These are phyloP conservation scores for Sinocyclocheilus maitianheensis DNA, from an alignment of 2,113 vertebrate species.

Conservation along the genomic window DNA sequence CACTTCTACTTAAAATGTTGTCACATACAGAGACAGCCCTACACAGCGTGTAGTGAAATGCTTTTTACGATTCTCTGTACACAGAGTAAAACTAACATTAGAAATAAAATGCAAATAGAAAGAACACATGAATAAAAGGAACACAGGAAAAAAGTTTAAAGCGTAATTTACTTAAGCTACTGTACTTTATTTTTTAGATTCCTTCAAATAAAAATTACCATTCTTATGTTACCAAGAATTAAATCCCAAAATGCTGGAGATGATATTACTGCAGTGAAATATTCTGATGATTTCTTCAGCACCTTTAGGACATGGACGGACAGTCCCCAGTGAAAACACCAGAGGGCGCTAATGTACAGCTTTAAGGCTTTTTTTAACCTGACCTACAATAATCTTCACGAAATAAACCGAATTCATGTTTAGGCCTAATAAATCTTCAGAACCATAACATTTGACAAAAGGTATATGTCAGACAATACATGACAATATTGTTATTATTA, in stretches of 20 bases:
- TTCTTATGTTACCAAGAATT: too few species aligned
- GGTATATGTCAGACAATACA: background rate
- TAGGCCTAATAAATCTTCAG: background rate
- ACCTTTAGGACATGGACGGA: background rate
- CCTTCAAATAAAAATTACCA: too few species aligned
- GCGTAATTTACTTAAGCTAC: too few species aligned
- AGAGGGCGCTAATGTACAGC: conserved; percentile 22
- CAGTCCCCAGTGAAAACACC: conserved; percentile 51
- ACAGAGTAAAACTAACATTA: background rate
- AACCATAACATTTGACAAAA: background rate
- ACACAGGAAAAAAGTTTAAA: too few species aligned
- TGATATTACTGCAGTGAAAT: too few species aligned
- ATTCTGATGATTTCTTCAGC: too few species aligned
- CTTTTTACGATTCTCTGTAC: too few species aligned
- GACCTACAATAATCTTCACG: background rate
- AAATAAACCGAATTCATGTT: background rate
- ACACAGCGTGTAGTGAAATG: too few species aligned
- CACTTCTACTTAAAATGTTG: too few species aligned
- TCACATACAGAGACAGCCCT: too few species aligned
- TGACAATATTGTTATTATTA: background rate
- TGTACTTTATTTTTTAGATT: too few species aligned
- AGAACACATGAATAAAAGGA: background rate
- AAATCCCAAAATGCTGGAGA: too few species aligned
- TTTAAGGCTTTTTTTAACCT: background rate
- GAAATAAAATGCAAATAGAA: background rate